phyloP scores from a whole-genome alignment of 2,888 invertebrate genomes.

The Thera britannica region DNA sequence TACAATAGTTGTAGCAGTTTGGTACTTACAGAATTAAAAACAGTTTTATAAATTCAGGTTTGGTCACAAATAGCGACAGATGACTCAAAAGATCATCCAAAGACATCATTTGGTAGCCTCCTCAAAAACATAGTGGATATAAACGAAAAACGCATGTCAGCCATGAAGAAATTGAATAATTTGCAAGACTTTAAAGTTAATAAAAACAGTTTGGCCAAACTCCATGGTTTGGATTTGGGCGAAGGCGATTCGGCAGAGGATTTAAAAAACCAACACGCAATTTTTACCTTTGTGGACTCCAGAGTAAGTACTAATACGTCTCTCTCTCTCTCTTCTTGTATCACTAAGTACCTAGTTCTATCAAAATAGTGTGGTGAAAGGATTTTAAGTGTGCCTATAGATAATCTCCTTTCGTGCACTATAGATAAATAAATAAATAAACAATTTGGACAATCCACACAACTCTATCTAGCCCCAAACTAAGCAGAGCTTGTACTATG shows the following conservation, averaged over 20 bases:
- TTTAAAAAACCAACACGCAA: conserved; percentile 3
- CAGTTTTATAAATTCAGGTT: conserved; percentile 25
- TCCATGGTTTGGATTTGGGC: conserved; percentile 27
- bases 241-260: conserved; percentile 35
- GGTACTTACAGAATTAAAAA: background rate
- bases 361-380: too few relatives aligned
- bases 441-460: too few relatives aligned
- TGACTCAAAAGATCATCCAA: conserved; percentile 1
- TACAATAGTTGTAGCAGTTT: too few relatives aligned
- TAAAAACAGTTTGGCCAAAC: conserved; percentile 36
- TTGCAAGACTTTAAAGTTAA: conserved; percentile 49
- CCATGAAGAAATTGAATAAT: conserved; percentile 46
- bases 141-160: conserved; percentile 52
- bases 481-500: too few relatives aligned
- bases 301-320: conserved; percentile 7
- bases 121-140: conserved; percentile 50
- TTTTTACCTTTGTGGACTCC: conserved; percentile 13
- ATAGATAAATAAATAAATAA: too few relatives aligned
- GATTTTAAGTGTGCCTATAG: too few relatives aligned
- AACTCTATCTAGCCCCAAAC: too few relatives aligned
- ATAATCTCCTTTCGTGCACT: too few relatives aligned
- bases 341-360: too few relatives aligned
- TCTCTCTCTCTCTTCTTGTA: background rate
- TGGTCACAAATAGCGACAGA: conserved; percentile 19
- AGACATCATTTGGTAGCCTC: conserved; percentile 36